phyloP scores from a whole-genome alignment of 2,797 vertebrate species.

The Melanotaenia nigrans region DNA sequence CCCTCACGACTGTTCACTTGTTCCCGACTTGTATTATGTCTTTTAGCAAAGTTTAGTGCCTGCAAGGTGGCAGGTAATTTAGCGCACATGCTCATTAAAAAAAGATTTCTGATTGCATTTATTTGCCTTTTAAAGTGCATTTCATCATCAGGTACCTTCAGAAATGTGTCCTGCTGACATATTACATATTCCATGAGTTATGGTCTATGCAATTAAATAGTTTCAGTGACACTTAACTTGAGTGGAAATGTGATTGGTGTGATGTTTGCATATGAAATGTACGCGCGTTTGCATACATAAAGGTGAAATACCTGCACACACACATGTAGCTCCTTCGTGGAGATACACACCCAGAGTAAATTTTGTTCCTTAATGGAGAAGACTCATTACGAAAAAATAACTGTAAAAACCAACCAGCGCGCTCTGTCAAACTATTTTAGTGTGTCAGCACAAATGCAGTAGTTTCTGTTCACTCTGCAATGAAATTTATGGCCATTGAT shows the following conservation, averaged over 20 bases:
- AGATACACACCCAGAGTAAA: slow-evolving; percentile 40
- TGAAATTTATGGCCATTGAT: slow-evolving; percentile 77
- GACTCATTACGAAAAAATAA: slow-evolving; percentile 75
- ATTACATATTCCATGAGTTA: slow-evolving; percentile 44
- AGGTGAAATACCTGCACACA: slow-evolving; percentile 9
- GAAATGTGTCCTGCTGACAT: slow-evolving; percentile 34
- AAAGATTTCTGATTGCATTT: slow-evolving; percentile 47
- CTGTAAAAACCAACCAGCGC: slow-evolving; percentile 69
- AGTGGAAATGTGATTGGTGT: slow-evolving; percentile 47
- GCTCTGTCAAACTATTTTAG: slow-evolving; percentile 78
- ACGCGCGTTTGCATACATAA: slow-evolving; percentile 15
- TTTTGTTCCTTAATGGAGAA: slow-evolving; percentile 70
- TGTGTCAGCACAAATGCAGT: slow-evolving; percentile 75
- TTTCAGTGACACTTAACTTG: slow-evolving; percentile 55
- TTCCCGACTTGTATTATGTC: not conserved
- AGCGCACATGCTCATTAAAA: slow-evolving; percentile 53
- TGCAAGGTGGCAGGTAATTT: slow-evolving; percentile 36
- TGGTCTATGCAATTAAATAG: slow-evolving; percentile 65
- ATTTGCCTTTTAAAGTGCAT: slow-evolving; percentile 67
- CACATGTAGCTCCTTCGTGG: slow-evolving; percentile 29
- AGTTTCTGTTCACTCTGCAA: slow-evolving; percentile 66
- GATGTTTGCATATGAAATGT: slow-evolving; percentile 26
- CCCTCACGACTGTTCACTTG: not conserved
- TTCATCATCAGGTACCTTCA: slow-evolving; percentile 47
- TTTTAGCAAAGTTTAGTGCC: slow-evolving; percentile 27